Evolutionary conservation across 2,113 vertebrate genomes (phyloP).

Genomic region (Periophthalmodon schlosseri): DNA sequence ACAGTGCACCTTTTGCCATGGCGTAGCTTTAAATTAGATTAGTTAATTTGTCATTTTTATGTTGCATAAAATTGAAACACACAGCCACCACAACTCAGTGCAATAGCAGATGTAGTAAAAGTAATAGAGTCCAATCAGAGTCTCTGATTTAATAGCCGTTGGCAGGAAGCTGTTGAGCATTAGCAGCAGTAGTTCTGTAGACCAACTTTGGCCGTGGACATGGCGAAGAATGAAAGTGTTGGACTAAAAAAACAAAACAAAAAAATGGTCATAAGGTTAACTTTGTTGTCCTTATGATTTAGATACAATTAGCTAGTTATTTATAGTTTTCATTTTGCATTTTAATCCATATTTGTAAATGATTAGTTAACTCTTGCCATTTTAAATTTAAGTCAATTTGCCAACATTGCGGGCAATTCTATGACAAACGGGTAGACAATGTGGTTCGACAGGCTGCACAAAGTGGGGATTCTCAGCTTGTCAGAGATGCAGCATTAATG

Average conservation of each 20-base stretch:
- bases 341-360: not conserved
- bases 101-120: no score
- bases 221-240: no score
- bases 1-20: not conserved
- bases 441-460: not conserved
- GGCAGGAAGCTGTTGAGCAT: no score
- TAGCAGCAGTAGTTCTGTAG: no score
- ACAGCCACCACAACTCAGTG: no score
- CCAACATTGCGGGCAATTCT: not conserved
- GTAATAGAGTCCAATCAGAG: no score
- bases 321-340: not conserved
- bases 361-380: not conserved
- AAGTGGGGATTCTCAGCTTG: conserved; percentile 22
- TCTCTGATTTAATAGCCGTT: no score
- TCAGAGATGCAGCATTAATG: conserved; percentile 39
- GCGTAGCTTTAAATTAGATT: not conserved
- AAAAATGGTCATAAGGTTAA: no score
- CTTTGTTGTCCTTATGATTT: not conserved
- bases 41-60: no score
- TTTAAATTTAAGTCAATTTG: not conserved
- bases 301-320: not conserved
- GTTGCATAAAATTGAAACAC: no score
- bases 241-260: no score
- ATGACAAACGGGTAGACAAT: conserved; percentile 10
- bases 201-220: no score